These are phyloP conservation scores for Blastobasis lacticolella DNA, from an alignment of 2,888 invertebrate genomes.

Conservation along the genomic window DNA sequence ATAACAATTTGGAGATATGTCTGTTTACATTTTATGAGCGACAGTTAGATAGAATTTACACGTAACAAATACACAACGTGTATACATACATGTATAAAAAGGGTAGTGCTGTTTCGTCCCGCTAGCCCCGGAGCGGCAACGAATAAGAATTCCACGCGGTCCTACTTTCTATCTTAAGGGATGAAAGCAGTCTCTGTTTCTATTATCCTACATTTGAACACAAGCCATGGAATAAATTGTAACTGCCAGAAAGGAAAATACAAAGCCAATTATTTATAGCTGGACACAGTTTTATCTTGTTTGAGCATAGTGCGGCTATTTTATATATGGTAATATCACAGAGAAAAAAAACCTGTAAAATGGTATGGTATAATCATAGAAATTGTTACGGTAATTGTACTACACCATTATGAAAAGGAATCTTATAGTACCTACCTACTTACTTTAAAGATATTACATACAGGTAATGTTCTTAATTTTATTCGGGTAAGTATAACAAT, in stretches of 20 bases:
- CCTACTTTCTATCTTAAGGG: conserved; percentile 40
- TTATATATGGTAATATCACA: too few relatives aligned
- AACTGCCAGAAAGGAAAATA: background rate
- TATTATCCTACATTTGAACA: conserved; percentile 23
- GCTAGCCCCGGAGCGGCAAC: conserved; percentile 12
- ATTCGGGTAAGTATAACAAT: too few relatives aligned
- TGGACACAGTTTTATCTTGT: background rate
- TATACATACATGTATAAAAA: too few relatives aligned
- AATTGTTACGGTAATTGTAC: too few relatives aligned
- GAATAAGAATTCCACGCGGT: conserved; percentile 34
- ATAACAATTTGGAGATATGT: too few relatives aligned
- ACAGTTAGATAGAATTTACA: too few relatives aligned
- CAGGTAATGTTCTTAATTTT: too few relatives aligned
- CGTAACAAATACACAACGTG: too few relatives aligned
- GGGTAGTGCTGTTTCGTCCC: too few relatives aligned
- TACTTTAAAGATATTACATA: background rate
- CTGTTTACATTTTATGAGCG: too few relatives aligned
- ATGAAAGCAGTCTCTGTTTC: conserved; percentile 33
- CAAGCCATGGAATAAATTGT: conserved; percentile 13
- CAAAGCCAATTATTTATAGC: background rate
- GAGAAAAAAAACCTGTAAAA: too few relatives aligned
- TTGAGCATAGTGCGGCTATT: background rate
- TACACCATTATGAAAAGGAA: background rate
- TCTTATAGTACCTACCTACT: background rate
- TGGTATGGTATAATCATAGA: too few relatives aligned